Evolutionary conservation across 2,797 vertebrate genomes (phyloP).

Genomic region (Rachycentron canadum): DNA sequence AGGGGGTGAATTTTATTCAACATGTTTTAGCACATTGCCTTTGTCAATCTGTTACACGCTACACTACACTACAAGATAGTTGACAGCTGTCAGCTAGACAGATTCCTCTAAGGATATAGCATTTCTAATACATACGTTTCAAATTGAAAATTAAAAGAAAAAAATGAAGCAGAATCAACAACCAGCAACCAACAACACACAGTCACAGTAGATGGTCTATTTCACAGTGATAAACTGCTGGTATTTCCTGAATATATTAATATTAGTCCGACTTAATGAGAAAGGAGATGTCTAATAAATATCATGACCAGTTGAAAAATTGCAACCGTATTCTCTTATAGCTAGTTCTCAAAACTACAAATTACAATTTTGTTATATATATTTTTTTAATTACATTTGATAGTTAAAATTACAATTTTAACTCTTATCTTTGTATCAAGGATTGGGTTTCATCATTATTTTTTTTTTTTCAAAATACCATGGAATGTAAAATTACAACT

Average conservation of each 20-base stretch:
- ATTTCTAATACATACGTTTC: background rate
- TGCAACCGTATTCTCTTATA: no score
- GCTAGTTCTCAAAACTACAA: no score
- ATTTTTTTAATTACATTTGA: no score
- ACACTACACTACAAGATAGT: background rate
- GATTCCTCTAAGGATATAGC: background rate
- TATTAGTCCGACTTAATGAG: background rate
- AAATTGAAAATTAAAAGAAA: background rate
- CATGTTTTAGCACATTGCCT: background rate
- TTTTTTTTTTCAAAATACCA: no score
- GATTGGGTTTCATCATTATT: no score
- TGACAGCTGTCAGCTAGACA: background rate
- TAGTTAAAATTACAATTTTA: no score
- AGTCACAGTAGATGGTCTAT: background rate
- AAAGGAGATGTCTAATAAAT: background rate
- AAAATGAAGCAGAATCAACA: background rate
- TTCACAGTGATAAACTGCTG: background rate
- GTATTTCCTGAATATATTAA: background rate
- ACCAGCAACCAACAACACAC: background rate
- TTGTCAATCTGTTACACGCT: background rate
- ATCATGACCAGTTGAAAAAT: no score
- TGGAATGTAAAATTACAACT: no score
- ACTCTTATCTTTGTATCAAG: no score
- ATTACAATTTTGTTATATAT: no score
- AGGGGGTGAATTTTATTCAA: background rate